Conservation (phyloP, 2,888 invertebrate genomes). For the Laothoe populi region DNA sequence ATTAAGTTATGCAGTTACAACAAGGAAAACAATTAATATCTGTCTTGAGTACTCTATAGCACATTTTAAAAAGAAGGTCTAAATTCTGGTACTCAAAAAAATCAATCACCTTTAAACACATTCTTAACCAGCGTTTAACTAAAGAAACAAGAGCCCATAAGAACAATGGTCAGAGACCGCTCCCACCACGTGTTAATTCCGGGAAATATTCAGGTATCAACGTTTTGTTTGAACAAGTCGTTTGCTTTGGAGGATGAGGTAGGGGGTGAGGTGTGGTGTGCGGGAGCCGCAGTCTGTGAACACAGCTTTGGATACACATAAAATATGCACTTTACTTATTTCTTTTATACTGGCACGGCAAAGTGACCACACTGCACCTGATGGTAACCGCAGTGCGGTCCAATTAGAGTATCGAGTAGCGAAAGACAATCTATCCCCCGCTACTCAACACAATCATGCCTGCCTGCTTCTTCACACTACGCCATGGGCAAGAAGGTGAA, state of each 20-base stretch:
- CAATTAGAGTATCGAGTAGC: too few species aligned
- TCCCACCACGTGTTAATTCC: conserved; percentile 26
- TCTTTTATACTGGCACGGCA: too few species aligned
- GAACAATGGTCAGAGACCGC: conserved; percentile 24
- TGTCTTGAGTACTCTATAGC: too few species aligned
- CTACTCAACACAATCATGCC: too few species aligned
- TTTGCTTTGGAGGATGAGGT: not conserved
- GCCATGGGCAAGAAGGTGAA: too few species aligned
- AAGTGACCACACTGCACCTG: too few species aligned
- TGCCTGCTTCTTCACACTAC: too few species aligned
- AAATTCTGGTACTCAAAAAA: not conserved
- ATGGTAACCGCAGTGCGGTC: too few species aligned
- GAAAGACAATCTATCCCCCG: too few species aligned
- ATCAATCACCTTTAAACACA: not conserved
- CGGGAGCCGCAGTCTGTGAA: not conserved
- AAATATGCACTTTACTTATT: not conserved
- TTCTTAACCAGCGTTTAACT: not conserved
- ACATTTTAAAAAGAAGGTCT: not conserved
- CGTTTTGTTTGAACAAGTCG: conserved; percentile 17
- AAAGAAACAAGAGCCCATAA: not conserved
- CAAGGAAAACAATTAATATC: too few species aligned
- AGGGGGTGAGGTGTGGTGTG: not conserved
- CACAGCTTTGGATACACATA: not conserved
- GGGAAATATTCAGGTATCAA: conserved; percentile 22
- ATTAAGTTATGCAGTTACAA: too few species aligned